Evolutionary conservation across 1,140 invertebrate genomes (phyloP), one percentile per base, ranked within the genome.

Genomic region (Drosophila kepulauana): DNA sequence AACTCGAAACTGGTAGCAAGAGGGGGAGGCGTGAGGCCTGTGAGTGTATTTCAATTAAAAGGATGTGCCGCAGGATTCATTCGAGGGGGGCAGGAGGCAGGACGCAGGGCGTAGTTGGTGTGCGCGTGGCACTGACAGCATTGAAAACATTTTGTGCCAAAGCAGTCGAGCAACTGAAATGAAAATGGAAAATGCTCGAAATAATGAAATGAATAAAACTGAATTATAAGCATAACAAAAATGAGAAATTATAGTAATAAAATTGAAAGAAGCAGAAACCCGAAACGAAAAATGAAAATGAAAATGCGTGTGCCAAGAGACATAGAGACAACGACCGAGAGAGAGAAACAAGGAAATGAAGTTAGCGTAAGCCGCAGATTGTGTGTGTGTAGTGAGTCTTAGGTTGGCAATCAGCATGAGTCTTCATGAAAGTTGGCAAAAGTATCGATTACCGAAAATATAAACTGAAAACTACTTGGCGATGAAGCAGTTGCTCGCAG

Each of bases 31-130:
- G 45, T 30, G 57, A 41, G 25, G 58, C 46, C 8, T 56, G 13
- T 62, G 69, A 68, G 81, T 66, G 71, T 76, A 75, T 89, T 88
- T 89, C 85, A 88, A 89, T 88, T 88, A 89, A 88, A 88, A 89
- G 85, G 78, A 79, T 89, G 81, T 78, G 70, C 85, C 75, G 67
- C 70, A 78, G 84, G 79, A 82, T 71, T 75, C 81, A 65, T 67
- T 51, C 20, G 3, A 25, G 20, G 43, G 57, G 13, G n/a, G 46
- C 10, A 25, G 20, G 20, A 41, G 35, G 38, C 5, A 25, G n/a
- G 62, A 8, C 8, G 51, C 11, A n/a, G n/a, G 46, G 20, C 4
- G 8, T 11, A 52, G 49, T 33, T 33, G 30, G 30, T 10, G 35
- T 48, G 68, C 48, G 77, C 77, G 69, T 87, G 84, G 51, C 73